phyloP scores from a whole-genome alignment of 1,140 invertebrate genomes.

The Maniola jurtina region DNA sequence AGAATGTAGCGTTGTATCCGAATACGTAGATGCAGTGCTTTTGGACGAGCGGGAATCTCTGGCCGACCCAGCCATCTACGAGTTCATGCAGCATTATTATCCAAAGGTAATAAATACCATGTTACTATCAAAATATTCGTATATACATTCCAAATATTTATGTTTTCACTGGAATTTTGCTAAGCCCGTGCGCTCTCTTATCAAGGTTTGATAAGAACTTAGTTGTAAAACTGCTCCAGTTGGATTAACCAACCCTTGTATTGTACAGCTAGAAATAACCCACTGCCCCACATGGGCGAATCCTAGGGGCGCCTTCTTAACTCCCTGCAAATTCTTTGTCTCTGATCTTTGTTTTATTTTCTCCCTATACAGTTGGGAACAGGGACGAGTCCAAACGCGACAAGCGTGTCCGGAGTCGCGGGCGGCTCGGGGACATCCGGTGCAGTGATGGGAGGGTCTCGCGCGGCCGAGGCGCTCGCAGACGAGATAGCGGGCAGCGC shows the following conservation, averaged over 20 bases:
- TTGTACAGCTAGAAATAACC: no score
- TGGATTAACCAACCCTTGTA: no score
- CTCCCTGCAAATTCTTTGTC: no score
- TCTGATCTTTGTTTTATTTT: background rate
- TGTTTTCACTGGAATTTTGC: no score
- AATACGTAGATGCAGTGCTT: conserved; percentile 90
- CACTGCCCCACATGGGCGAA: no score
- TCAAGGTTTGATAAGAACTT: no score
- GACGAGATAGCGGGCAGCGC: conserved; percentile 43
- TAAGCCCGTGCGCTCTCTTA: no score
- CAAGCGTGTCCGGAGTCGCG: conserved; percentile 21
- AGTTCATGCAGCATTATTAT: conserved; percentile 90
- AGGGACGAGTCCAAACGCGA: conserved; percentile 18
- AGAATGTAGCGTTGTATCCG: conserved; percentile 88
- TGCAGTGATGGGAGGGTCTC: conserved; percentile 23
- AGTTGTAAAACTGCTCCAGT: no score
- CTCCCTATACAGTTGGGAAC: conserved; percentile 25
- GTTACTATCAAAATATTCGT: no score
- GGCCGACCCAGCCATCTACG: conserved; percentile 87
- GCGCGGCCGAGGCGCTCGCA: conserved; percentile 44
- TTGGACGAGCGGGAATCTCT: conserved; percentile 89
- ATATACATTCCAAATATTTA: no score
- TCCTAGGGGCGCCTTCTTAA: no score
- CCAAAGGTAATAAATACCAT: no score
- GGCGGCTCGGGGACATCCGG: conserved; percentile 31